Conservation (phyloP, 1,140 invertebrate genomes). For the Heliothis virescens region DNA sequence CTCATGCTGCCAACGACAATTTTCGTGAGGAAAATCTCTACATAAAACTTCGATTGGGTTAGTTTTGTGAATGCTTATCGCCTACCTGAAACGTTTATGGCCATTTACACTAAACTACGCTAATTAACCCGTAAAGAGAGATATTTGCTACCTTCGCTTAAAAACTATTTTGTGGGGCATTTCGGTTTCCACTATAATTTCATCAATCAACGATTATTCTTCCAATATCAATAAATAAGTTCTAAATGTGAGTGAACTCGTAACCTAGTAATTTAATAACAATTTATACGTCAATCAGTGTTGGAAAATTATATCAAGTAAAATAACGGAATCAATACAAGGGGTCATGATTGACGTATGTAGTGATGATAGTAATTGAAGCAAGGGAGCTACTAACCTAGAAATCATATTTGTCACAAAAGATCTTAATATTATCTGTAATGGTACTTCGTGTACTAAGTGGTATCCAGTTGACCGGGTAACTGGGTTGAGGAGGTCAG, state of each 20-base stretch:
- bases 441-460: neutral
- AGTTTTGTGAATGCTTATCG: neutral
- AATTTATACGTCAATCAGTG: constrained; percentile 6
- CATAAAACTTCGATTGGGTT: neutral
- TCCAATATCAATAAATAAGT: neutral
- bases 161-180: neutral
- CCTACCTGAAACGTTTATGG: neutral
- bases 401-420: neutral
- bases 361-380: neutral
- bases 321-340: neutral
- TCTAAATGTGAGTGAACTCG: neutral
- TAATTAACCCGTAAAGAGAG: neutral
- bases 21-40: neutral
- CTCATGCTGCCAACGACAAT: neutral
- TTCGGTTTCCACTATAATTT: neutral
- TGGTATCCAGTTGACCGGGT: too few relatives aligned
- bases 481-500: too few relatives aligned
- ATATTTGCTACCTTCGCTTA: too few relatives aligned
- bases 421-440: too few relatives aligned
- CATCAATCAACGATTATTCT: neutral
- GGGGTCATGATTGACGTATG: neutral
- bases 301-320: neutral
- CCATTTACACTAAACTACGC: neutral
- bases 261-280: neutral
- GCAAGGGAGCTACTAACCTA: neutral